Evolutionary conservation across 1,140 invertebrate species (phyloP).

Genomic region (Nasonia vitripennis): DNA sequence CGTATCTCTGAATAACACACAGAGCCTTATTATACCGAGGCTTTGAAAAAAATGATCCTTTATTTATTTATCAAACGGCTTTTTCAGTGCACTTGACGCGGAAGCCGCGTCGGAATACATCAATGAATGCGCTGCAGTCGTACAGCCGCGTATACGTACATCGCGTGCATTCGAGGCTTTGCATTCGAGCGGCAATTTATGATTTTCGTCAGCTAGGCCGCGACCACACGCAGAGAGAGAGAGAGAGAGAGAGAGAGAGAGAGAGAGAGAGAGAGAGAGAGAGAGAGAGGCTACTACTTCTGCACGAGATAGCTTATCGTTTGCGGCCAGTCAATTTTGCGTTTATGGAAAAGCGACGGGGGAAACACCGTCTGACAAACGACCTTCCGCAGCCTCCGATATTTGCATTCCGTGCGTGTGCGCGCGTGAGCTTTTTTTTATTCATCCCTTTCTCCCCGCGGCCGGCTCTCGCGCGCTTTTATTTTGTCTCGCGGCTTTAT

Average conservation of each 20-base stretch:
- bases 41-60: constrained; percentile 7
- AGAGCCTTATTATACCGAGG: constrained; percentile 45
- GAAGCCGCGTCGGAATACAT: background rate
- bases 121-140: background rate
- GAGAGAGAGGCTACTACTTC: background rate
- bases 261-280: background rate
- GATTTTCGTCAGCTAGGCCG: constrained; percentile 34
- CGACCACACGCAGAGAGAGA: background rate
- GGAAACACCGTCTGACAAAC: constrained; percentile 42
- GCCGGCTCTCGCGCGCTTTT: background rate
- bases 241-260: background rate
- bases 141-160: background rate
- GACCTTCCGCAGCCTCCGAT: constrained; percentile 33
- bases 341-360: constrained; percentile 10
- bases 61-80: background rate
- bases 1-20: background rate
- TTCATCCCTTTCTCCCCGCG: constrained; percentile 21
- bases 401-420: constrained; percentile 37
- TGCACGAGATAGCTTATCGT: constrained; percentile 43
- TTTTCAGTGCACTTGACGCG: background rate
- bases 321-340: constrained; percentile 45
- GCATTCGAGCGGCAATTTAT: constrained; percentile 38
- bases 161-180: background rate
- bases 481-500: constrained; percentile 3
- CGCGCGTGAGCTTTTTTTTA: background rate